Evolutionary conservation across 37 sponge, comb jelly and placozoan genomes (phyloP), one percentile per base, ranked within the genome.

Genomic region (Petrosia ficiformis): DNA sequence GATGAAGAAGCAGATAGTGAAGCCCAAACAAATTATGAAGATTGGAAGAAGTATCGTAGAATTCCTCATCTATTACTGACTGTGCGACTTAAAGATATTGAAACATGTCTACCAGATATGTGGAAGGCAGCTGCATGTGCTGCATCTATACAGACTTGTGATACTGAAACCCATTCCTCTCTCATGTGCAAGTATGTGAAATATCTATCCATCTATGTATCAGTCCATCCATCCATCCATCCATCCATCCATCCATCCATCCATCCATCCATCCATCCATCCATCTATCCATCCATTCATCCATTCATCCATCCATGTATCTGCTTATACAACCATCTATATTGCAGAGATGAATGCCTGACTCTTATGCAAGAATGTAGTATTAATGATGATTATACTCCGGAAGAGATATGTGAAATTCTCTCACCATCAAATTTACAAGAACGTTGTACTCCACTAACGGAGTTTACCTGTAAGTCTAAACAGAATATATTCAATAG

Each of bases 41-140:
- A 56, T 25, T 85, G 86, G 86, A 59, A 3, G 19, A 25, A 25
- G 2, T 28, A 6, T 32, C 41, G 74, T 11, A 26, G 39, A 32
- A 78, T 85, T 43, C 38, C 1, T 24, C 86, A 85, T 37, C 86
- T 79, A 5, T 74, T 85, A 8, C n/a, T 67, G n/a, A 57, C 68
- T 0, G 4, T 78, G 10, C 59, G 30, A 4, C 63, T 78, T 11
- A 44, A 25, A 10, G 56, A 39, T 28, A 8, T 26, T 29, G 43
- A 73, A 0, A 63, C 3, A 8, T 85, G 86, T 31, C 66, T 57
- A 10, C 44, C 86, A 29, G 79, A 85, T 0, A 34, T 72, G 36
- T 85, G 86, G 86, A 85, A 78, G 74, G 79, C 73, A 44, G 1
- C 74, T n/a, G 74, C 86, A 35, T 85, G 86, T 39, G 39, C 73